A percentile compares a stretch with the other conserved stretches of the same genome.
Conservation (phyloP, 2,888 invertebrate genomes). For the Mythimna ferrago region DNA sequence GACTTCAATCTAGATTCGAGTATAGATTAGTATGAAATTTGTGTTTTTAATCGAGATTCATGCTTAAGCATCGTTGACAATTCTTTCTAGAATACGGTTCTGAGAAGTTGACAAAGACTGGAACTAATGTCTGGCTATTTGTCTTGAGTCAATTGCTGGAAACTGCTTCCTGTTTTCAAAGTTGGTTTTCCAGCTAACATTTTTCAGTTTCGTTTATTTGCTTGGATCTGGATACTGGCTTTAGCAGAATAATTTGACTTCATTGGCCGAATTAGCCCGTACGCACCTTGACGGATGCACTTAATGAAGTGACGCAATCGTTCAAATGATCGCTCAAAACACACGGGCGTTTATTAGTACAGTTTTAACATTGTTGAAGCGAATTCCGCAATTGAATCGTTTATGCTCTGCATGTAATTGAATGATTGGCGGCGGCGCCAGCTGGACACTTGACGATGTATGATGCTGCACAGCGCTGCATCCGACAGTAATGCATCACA, state of each 20-base stretch:
- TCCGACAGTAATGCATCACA: slow-evolving; percentile 78
- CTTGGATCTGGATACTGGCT: not conserved
- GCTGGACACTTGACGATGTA: slow-evolving; percentile 78
- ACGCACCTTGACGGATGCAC: slow-evolving; percentile 54
- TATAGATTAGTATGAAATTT: slow-evolving; percentile 24
- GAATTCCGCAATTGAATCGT: slow-evolving; percentile 76
- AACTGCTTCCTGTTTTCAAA: slow-evolving; percentile 38
- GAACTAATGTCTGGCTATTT: slow-evolving; percentile 26
- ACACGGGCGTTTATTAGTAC: slow-evolving; percentile 64
- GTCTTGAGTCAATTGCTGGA: slow-evolving; percentile 34
- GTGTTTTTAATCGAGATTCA: slow-evolving; percentile 24
- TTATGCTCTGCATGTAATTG: slow-evolving; percentile 79
- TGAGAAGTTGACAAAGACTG: slow-evolving; percentile 18
- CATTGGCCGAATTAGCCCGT: slow-evolving; percentile 44
- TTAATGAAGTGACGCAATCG: slow-evolving; percentile 48
- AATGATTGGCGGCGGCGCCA: slow-evolving; percentile 86
- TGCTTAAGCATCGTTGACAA: slow-evolving; percentile 21
- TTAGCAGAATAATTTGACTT: slow-evolving; percentile 26
- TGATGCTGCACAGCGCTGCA: slow-evolving; percentile 81
- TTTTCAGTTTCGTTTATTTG: slow-evolving; percentile 13
- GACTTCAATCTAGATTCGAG: slow-evolving; percentile 19
- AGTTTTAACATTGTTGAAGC: slow-evolving; percentile 70
- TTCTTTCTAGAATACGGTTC: slow-evolving; percentile 33
- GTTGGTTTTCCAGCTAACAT: slow-evolving; percentile 22
- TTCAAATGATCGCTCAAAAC: slow-evolving; percentile 55